phyloP scores from a whole-genome alignment of 2,888 invertebrate genomes.

The Arge pagana region DNA sequence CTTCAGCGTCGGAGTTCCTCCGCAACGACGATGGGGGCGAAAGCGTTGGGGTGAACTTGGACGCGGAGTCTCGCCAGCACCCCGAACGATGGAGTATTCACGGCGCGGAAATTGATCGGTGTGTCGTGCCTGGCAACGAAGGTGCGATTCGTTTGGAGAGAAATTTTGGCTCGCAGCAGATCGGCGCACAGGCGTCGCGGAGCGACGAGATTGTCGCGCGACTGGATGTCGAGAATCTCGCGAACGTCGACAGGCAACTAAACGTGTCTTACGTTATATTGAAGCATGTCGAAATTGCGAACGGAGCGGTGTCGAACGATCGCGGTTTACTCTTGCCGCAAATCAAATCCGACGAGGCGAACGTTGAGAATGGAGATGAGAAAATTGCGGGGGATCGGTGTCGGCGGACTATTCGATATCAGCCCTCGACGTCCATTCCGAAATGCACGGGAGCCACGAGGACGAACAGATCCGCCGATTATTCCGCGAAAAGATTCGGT shows the following conservation, averaged over 20 bases:
- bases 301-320: not conserved
- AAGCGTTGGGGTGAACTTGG: not conserved
- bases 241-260: conserved; percentile 5
- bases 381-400: no score
- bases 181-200: no score
- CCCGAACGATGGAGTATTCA: conserved; percentile 14
- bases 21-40: no score
- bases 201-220: not conserved
- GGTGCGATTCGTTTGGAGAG: no score
- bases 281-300: not conserved
- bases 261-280: conserved; percentile 12
- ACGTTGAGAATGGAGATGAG: not conserved
- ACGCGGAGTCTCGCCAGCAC: no score
- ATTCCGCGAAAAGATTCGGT: conserved; percentile 22
- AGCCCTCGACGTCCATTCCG: not conserved
- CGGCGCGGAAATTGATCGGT: conserved; percentile 1
- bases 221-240: not conserved
- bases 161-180: no score
- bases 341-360: not conserved
- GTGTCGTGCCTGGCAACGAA: no score
- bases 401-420: not conserved
- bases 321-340: not conserved
- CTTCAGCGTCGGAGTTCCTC: no score
- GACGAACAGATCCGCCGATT: conserved; percentile 5
- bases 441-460: conserved; percentile 8